Base-by-base conservation (phyloP, 2,888 invertebrate species). In the Ommatoiulus sabulosus region DNA sequence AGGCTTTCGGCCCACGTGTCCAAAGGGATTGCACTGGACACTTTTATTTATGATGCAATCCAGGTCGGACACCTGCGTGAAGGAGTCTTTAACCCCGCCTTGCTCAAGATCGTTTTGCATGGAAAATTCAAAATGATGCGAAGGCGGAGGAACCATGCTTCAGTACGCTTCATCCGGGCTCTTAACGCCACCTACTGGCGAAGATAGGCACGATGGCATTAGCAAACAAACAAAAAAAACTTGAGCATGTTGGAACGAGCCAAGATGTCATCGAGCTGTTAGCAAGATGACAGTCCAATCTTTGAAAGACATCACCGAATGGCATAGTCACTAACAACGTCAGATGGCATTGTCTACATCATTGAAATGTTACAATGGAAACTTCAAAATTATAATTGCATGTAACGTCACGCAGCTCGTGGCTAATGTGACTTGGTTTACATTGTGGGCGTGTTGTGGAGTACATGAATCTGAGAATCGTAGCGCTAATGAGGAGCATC, bases 21-120 rank as follows among this genome's bases (percentile, higher is more conserved):
- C 72, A 72, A 20, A 72, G 24, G 72, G 72, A 72, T 72, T 72
- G 20, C 24, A 24, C 72, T 24, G 72, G 72, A 0, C 72, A 72
- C 72, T 72, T 52, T 63, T 63, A 72, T 72, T 72, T 72, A 72
- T n/a, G 72, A 72, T 72, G 72, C 72, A 72, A 72, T 72, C 24
- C 72, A 72, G 72, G 72, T 72, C 72, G 72, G 72, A 72, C 72
- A 72, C 72, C 72, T 72, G 72, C 72, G 1, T 24, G 72, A 20
- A 72, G 72, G 72, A 72, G 72, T 72, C 72, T 72, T 72, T 72
- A 72, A 72, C 72, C 72, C 72, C 72, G 8, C 72, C 72, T 72
- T 20, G 72, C 20, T 72, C 72, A 72, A 72, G 72, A 72, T 72
- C 72, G 24, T 24, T 72, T 72, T 20, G 6, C 63, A 63, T 63